Evolutionary conservation across 2,888 invertebrate genomes (phyloP).

Genomic region (Hololepta plana): DNA sequence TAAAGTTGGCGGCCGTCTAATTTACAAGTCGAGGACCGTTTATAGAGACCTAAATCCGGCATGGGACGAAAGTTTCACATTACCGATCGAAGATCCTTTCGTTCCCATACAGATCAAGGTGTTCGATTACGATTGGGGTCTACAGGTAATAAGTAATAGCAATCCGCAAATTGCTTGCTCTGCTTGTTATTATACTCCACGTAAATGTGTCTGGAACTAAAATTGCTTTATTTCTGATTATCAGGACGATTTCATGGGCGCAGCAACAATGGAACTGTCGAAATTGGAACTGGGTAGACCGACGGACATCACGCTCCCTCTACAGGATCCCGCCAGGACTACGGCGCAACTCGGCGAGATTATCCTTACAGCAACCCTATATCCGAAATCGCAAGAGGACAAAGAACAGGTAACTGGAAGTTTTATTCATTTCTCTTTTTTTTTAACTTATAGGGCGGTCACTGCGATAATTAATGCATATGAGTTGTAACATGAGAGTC

Average conservation of each 20-base stretch:
- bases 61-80: slow-evolving; percentile 95
- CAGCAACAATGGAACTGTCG: slow-evolving; percentile 68
- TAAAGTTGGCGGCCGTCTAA: slow-evolving; percentile 66
- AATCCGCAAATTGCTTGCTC: not conserved
- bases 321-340: slow-evolving; percentile 59
- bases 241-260: slow-evolving; percentile 96
- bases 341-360: slow-evolving; percentile 63
- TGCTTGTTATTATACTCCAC: too few relatives aligned
- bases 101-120: slow-evolving; percentile 77
- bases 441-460: too few relatives aligned
- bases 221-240: slow-evolving; percentile 2
- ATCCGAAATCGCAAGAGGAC: slow-evolving; percentile 86
- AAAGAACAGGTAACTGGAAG: slow-evolving; percentile 81
- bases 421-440: too few relatives aligned
- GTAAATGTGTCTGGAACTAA: not conserved
- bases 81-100: slow-evolving; percentile 84
- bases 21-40: slow-evolving; percentile 89
- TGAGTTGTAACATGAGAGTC: too few relatives aligned
- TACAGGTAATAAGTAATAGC: slow-evolving; percentile 28
- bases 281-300: slow-evolving; percentile 59
- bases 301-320: slow-evolving; percentile 59
- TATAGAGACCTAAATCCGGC: slow-evolving; percentile 88
- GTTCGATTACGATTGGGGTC: slow-evolving; percentile 95
- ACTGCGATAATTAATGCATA: too few relatives aligned
- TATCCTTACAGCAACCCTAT: slow-evolving; percentile 62